These are phyloP conservation scores for Panzeria rudis DNA, from an alignment of 2,888 invertebrate genomes.

Conservation along the genomic window DNA sequence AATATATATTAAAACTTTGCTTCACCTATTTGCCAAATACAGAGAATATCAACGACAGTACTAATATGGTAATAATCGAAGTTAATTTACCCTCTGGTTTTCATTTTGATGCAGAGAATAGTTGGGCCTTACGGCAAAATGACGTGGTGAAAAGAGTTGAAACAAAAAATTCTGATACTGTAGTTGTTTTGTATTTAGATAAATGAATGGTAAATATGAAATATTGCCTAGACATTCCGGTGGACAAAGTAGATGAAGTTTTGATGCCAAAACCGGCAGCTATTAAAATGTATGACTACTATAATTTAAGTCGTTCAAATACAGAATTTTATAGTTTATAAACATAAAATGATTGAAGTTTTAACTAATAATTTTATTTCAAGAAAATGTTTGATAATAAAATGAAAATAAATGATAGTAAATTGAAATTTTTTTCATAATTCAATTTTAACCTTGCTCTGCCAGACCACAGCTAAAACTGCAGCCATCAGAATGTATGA, in stretches of 20 bases:
- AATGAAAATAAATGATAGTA: too few species aligned
- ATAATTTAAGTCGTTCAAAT: conserved; percentile 87
- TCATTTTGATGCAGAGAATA: conserved; percentile 65
- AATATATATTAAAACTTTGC: conserved; percentile 6
- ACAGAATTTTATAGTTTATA: conserved; percentile 77
- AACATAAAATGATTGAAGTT: too few species aligned
- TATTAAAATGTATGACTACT: conserved; percentile 94
- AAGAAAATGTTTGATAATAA: too few species aligned
- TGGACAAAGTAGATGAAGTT: conserved; percentile 92
- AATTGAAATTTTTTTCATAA: too few species aligned
- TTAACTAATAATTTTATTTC: too few species aligned
- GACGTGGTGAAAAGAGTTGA: conserved; percentile 27
- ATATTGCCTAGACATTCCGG: conserved; percentile 91
- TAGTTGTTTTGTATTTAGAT: conserved; percentile 34
- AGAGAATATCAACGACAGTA: not conserved
- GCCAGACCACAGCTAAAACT: too few species aligned
- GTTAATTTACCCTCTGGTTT: conserved; percentile 94
- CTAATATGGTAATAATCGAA: conserved; percentile 87
- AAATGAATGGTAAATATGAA: not conserved
- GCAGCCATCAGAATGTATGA: conserved; percentile 93
- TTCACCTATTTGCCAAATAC: not conserved
- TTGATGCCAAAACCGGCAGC: conserved; percentile 94
- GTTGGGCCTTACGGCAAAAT: not conserved
- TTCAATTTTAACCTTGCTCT: too few species aligned
- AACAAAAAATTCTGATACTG: conserved; percentile 29